Percentiles rank a stretch among this genome's conserved stretches.
phyloP scores from a whole-genome alignment of 2,888 invertebrate genomes.

The Peribatodes rhomboidaria region DNA sequence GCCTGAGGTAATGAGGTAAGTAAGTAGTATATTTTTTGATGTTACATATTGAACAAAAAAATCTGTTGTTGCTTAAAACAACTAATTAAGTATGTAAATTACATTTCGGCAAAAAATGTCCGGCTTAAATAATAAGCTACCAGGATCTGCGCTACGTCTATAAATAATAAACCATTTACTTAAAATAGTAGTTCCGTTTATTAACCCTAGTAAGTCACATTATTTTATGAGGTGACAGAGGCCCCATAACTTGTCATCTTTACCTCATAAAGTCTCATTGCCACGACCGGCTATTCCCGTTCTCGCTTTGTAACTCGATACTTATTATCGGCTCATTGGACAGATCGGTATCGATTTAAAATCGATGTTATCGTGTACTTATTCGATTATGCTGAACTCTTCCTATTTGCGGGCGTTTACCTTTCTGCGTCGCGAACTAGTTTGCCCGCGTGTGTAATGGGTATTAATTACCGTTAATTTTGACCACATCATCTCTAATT shows the following conservation, averaged over 20 bases:
- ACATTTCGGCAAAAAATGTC: no score
- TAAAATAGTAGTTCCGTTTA: conserved; percentile 12
- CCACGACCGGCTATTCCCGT: conserved; percentile 56
- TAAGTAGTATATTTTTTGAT: no score
- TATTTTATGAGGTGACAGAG: conserved; percentile 56
- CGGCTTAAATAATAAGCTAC: neutral
- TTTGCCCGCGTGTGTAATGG: conserved; percentile 17
- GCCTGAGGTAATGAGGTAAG: no score
- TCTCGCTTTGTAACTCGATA: conserved; percentile 64
- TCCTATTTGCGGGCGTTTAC: conserved; percentile 55
- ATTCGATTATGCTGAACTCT: conserved; percentile 44
- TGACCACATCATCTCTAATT: neutral
- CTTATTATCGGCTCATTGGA: conserved; percentile 60
- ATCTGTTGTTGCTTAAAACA: no score
- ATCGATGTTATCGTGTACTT: conserved; percentile 42
- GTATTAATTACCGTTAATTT: neutral
- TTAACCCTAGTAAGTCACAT: conserved; percentile 43
- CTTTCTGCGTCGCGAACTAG: conserved; percentile 50
- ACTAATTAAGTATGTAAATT: no score
- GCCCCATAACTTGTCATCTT: conserved; percentile 65
- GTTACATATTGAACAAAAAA: no score
- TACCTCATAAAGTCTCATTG: conserved; percentile 64
- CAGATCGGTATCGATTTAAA: conserved; percentile 60
- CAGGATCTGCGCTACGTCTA: neutral
- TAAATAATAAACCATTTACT: neutral